Evolutionary conservation across 2,888 invertebrate genomes (phyloP), one percentile per base, ranked within the genome.

Genomic region (Erpobdella octoculata): DNA sequence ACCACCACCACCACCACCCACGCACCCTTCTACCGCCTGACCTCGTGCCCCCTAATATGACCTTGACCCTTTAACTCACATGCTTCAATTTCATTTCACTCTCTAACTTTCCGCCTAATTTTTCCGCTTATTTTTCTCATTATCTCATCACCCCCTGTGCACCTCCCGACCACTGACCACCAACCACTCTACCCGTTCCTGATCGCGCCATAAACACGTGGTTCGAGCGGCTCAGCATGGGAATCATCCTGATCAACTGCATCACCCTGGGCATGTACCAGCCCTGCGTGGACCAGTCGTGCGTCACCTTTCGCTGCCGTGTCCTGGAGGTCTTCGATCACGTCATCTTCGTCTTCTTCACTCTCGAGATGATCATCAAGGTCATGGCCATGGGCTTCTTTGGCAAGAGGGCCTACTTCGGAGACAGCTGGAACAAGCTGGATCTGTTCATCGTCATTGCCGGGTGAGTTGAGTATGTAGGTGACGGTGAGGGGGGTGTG

Each of bases 201-300:
- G n/a, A 21, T 9, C 25, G 25, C 62, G 15, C 4, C 35, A 8
- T 2, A 31, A 46, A 67, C 82, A 93, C 91, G 85, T 98, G 97
- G 97, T 98, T 98, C 87, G 98, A 99, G 87, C 89, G 97, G 78
- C 87, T 97, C 80, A 96, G 95, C 80, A 99, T 98, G 92, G 87
- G 93, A 85, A 94, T 97, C 76, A 98, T 98, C 81, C 86, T 99
- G 78, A 87, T 98, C 81, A 98, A 98, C 87, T 98, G 98, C 86
- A 88, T 98, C 78, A 99, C 98, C 18, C 87, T 98, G 80, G 98
- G 98, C 74, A 97, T 98, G 98, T 98, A 97, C 85, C 93, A 96
- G 85, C 98, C 98, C 35, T 99, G 98, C 84, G 91, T 91, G 79
- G 96, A 83, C 75, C 78, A 79, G 59, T 77, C 78, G 33, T 98